Evolutionary conservation across 2,113 vertebrate genomes (phyloP), one percentile per base, ranked within the genome.

Genomic region (Herpetotheres cachinnans): DNA sequence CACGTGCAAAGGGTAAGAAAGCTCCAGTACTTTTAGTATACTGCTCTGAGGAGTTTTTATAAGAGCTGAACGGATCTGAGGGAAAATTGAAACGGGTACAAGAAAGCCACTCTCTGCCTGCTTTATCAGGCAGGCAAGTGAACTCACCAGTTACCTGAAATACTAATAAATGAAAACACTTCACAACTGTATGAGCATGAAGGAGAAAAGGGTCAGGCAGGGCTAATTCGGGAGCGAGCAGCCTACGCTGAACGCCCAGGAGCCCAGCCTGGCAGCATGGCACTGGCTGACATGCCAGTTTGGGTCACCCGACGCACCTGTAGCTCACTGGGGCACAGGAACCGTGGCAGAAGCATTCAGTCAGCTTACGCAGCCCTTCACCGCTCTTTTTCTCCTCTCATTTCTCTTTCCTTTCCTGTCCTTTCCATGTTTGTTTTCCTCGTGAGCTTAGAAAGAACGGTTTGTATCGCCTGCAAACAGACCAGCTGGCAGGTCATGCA

Each of bases 161-260:
- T 22, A 56, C 26, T 46, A 62, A 46, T 38, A 66, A 91, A 73
- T 16, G 62, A 66, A 82, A 88, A 56, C 13, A 55, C 27, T 40
- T 79, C 52, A 70, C 27, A 63, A 42, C 29, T 50, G n/a, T 5
- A 30, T 2, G 24, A 61, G 25, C 27, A 49, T 10, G 29, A 46
- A 83, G 58, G 40, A 90, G 66, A 16, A 44, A 92, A 90, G 44
- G 24, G 49, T 59, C 7, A 2, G 34, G 22, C 12, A 44, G 16
- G 13, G 44, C 26, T 59, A 50, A 42, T 38, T 6, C 54, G 69
- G 40, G 40, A 81, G 13, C 3, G 3, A 92, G 34, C 30, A 86
- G 36, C 54, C 58, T 62, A 2, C 36, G 47, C 6, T 38, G 26
- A 72, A 38, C 0, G 0, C 26, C 62, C 0, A 0, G 2, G 6